These are phyloP conservation scores for Acrocephalus kingi DNA, from an alignment of 2,113 vertebrate genomes.

Conservation along the genomic window DNA sequence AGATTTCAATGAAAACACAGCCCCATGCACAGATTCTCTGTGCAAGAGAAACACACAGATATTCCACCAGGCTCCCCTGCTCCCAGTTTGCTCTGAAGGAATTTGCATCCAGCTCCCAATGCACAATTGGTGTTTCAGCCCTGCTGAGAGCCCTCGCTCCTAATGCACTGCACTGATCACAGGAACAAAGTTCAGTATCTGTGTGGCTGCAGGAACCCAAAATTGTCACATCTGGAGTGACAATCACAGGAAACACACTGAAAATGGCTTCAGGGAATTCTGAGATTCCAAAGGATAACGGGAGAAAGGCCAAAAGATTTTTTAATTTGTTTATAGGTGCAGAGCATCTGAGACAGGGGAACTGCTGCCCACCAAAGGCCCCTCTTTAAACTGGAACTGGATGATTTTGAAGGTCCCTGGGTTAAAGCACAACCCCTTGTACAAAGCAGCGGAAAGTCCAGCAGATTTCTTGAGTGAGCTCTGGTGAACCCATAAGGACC, in stretches of 20 bases:
- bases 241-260: neutral
- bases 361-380: neutral
- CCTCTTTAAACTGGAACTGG: neutral
- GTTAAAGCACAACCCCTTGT: neutral
- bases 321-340: fast-evolving
- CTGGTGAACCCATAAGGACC: neutral
- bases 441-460: neutral
- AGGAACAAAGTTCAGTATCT: constrained; percentile 58
- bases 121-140: constrained; percentile 73
- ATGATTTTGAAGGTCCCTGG: neutral
- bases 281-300: neutral
- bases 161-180: constrained; percentile 72
- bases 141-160: constrained; percentile 51
- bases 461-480: neutral
- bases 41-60: neutral
- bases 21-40: neutral
- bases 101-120: constrained; percentile 61
- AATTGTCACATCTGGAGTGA: constrained; percentile 24
- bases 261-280: neutral
- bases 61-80: neutral
- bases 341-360: neutral
- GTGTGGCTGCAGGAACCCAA: constrained; percentile 45
- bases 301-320: neutral
- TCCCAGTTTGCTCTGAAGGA: neutral
- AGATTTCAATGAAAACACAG: neutral